Evolutionary conservation across 2,797 vertebrate genomes (phyloP), one percentile per base, ranked within the genome.

Genomic region (Pseudomugil gertrudae): DNA sequence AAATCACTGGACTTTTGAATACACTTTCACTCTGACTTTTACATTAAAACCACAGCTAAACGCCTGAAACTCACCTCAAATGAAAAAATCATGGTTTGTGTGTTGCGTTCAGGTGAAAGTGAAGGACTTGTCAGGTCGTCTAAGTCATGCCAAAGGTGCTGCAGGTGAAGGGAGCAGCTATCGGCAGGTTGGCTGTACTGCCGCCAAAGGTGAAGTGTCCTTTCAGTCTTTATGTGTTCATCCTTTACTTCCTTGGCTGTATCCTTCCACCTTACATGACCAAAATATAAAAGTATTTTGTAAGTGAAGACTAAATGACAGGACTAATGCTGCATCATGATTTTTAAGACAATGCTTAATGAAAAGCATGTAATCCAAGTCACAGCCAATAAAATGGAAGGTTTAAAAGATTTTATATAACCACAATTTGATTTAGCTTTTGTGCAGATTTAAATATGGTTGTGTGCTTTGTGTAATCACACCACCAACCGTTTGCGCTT

Each of bases 161-260:
- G 79, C 68, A 92, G 82, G 24, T n/a, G 32, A 51, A 51, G 23
- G 27, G 78, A 63, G 79, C 84, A 88, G 58, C 10, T 86, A 0
- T 74, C 17, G 3, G 84, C 92, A n/a, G 81, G 70, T 1, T 24
- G 32, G 47, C 55, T 17, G 17, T 92, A 94, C 10, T 92, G 84
- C 75, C 90, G 89, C 96, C 95, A 98, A 54, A 95, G 86, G 29
- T 85, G 89, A 15, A 94, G 77, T 3, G 77, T 81, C 8, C 80
- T 69, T 47, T 74, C 83, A 0, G 83, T 87, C 69, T 89, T 88
- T 29, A 53, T 60, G 24, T 92, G 64, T 56, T 93, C 91, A 2
- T 93, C 92, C 24, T 83, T 54, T 0, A 96, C 36, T 19, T 94
- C 90, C 82, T 92, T 91, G 57, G 89, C 84, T 1, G 87, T 74